phyloP scores from a whole-genome alignment of 2,888 invertebrate species.

The Cataglyphis altisquamis region DNA sequence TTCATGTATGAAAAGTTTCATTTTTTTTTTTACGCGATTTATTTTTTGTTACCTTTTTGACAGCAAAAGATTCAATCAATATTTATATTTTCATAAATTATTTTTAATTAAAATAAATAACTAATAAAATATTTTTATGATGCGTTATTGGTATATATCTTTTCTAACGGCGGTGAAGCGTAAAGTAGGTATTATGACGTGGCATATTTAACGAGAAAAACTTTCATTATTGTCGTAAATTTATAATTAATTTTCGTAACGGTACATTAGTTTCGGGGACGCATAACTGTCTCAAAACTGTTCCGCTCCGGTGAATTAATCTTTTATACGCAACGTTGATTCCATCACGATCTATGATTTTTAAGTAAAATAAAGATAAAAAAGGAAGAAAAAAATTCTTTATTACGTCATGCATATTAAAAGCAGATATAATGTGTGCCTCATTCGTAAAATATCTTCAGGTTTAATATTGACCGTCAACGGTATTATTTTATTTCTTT shows the following conservation, averaged over 20 bases:
- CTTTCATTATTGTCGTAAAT: constrained; percentile 74
- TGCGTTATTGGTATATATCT: not conserved
- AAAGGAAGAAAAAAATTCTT: constrained; percentile 18
- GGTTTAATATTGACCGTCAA: constrained; percentile 79
- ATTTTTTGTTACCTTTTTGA: not conserved
- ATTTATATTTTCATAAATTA: not conserved
- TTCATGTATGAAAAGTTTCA: not conserved
- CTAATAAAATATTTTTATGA: not conserved
- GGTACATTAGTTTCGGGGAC: constrained; percentile 75
- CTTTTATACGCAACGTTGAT: constrained; percentile 46
- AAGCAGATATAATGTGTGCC: not conserved
- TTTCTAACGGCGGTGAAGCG: constrained; percentile 74
- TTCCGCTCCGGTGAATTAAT: constrained; percentile 66
- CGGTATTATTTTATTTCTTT: constrained; percentile 81
- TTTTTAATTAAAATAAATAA: not conserved
- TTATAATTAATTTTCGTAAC: constrained; percentile 81
- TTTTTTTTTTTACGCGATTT: not conserved
- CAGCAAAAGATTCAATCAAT: not conserved
- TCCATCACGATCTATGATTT: constrained; percentile 14
- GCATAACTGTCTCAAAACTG: constrained; percentile 69
- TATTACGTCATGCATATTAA: constrained; percentile 12
- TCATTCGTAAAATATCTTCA: constrained; percentile 6
- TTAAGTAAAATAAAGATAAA: constrained; percentile 13
- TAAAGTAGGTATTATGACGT: constrained; percentile 79
- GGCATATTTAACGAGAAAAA: constrained; percentile 75